A percentile compares a stretch with the other conserved stretches of the same genome.
Conservation (phyloP, 2,888 invertebrate genomes). For the Agrypnus murinus region DNA sequence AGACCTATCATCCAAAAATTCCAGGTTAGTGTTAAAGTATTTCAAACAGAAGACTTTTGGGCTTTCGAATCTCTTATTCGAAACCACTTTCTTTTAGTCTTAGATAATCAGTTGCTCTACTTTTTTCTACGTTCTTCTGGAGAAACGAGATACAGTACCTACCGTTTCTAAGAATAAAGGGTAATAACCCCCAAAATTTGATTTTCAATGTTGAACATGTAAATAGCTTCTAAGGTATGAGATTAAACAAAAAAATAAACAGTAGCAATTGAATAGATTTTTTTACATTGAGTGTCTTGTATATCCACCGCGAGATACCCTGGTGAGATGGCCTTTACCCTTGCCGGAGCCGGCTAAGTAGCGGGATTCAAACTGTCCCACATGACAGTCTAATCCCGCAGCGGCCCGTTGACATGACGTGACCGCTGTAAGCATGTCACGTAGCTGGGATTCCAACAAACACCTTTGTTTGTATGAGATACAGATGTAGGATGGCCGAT, state of each 20-base stretch:
- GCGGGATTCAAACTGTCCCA: slow-evolving; percentile 62
- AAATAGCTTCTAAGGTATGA: no score
- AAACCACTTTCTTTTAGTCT: no score
- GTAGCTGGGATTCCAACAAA: slow-evolving; percentile 65
- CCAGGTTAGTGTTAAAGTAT: no score
- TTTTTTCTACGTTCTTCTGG: no score
- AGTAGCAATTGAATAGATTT: slow-evolving; percentile 43
- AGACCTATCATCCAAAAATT: no score
- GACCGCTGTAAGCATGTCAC: slow-evolving; percentile 66
- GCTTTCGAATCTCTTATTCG: no score
- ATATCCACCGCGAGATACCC: slow-evolving; percentile 43
- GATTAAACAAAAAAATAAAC: slow-evolving; percentile 35
- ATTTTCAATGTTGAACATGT: no score
- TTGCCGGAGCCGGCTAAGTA: slow-evolving; percentile 57
- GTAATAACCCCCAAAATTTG: no score
- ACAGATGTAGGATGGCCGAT: slow-evolving; percentile 48
- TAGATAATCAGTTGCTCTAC: no score
- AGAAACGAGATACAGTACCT: no score
- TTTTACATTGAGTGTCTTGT: slow-evolving; percentile 48
- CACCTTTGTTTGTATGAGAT: slow-evolving; percentile 64
- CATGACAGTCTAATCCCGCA: slow-evolving; percentile 66
- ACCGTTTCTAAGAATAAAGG: no score
- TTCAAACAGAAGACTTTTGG: no score
- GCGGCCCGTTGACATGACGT: slow-evolving; percentile 67
- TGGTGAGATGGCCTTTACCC: slow-evolving; percentile 52